phyloP scores from a whole-genome alignment of 2,797 vertebrate genomes.

The Liasis olivaceus region DNA sequence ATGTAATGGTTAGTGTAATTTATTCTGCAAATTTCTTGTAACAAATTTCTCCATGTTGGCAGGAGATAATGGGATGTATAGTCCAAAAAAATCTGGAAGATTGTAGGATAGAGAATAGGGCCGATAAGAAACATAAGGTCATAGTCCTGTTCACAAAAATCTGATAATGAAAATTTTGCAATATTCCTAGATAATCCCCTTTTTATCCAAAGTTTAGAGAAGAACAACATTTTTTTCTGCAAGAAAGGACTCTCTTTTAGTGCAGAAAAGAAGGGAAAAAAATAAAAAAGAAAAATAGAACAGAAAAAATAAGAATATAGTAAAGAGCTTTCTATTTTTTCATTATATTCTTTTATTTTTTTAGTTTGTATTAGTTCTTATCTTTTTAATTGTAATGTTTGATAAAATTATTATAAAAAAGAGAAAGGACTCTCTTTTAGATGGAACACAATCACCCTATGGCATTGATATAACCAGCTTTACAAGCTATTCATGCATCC shows the following conservation, averaged over 20 bases:
- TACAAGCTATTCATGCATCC: conserved; percentile 53
- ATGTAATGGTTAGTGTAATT: background rate
- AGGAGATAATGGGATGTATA: background rate
- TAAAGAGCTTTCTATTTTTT: no score
- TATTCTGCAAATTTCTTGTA: background rate
- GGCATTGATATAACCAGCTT: conserved; percentile 51
- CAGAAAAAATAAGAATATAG: no score
- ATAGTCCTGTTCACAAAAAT: background rate
- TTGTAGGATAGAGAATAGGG: background rate
- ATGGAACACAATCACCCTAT: conserved; percentile 52
- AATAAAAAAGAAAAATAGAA: no score
- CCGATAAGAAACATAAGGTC: background rate
- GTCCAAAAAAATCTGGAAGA: background rate
- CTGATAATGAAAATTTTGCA: background rate
- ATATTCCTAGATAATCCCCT: background rate
- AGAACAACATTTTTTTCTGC: conserved; percentile 39
- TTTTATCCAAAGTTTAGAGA: conserved; percentile 36
- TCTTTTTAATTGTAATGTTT: no score
- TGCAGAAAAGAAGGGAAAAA: no score
- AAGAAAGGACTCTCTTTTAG: conserved; percentile 26
- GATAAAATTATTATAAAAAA: no score
- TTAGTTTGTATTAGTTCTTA: no score
- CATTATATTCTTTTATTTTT: no score
- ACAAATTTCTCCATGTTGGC: background rate
- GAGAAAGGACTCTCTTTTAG: conserved; percentile 26